phyloP scores from a whole-genome alignment of 2,113 vertebrate species.

The Pseudorasbora parva region DNA sequence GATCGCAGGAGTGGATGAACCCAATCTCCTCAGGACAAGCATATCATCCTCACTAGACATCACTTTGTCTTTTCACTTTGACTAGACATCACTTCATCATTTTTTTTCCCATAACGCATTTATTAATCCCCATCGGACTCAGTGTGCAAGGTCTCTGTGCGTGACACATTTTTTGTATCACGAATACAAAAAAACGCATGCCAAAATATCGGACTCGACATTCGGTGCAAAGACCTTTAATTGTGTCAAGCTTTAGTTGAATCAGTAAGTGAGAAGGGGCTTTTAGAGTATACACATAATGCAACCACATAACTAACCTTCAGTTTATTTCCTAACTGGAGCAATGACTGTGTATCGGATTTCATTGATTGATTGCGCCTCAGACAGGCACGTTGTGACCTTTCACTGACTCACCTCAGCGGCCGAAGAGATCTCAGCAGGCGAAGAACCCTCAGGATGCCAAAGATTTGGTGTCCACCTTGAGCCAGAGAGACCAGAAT shows the following conservation, averaged over 20 bases:
- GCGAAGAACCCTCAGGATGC: slow-evolving; percentile 89
- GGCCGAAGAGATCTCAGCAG: slow-evolving; percentile 91
- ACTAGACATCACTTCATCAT: too few species aligned
- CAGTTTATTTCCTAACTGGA: neutral
- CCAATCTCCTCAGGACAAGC: too few species aligned
- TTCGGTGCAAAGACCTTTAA: too few species aligned
- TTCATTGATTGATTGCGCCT: neutral
- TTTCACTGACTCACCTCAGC: slow-evolving; percentile 79
- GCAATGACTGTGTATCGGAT: neutral
- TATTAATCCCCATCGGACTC: too few species aligned
- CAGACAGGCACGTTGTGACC: neutral
- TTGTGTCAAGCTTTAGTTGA: neutral
- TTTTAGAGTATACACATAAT: neutral
- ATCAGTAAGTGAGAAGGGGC: neutral
- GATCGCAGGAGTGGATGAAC: too few species aligned
- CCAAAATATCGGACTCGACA: too few species aligned
- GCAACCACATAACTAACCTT: slow-evolving; percentile 23
- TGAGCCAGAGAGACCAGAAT: slow-evolving; percentile 92
- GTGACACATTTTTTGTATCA: too few species aligned
- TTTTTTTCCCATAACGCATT: too few species aligned
- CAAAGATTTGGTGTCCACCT: slow-evolving; percentile 89
- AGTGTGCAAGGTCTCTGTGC: too few species aligned
- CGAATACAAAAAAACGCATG: too few species aligned
- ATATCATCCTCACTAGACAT: too few species aligned
- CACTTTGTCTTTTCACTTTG: too few species aligned